phyloP scores from a whole-genome alignment of 2,113 vertebrate genomes.

The Onychorhynchus coronatus region DNA sequence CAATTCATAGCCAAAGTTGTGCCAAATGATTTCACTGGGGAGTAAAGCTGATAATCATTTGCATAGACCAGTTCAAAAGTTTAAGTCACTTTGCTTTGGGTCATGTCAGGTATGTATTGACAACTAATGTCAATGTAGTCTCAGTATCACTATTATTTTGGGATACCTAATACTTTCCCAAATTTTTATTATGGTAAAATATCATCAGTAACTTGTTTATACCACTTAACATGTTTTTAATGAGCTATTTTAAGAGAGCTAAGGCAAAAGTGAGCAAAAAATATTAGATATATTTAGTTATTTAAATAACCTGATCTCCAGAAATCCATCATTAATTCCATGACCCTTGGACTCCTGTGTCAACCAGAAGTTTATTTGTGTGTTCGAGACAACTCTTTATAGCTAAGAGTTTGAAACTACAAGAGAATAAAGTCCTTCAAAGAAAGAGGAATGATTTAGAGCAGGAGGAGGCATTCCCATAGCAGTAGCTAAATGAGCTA shows the following conservation, averaged over 20 bases:
- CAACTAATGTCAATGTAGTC: neutral
- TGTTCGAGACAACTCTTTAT: neutral
- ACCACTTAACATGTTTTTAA: neutral
- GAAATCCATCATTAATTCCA: neutral
- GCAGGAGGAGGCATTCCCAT: neutral
- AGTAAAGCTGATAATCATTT: neutral
- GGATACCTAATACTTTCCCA: neutral
- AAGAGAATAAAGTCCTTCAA: neutral
- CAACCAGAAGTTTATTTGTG: neutral
- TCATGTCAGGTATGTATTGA: neutral
- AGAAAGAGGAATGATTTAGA: neutral
- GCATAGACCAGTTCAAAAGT: neutral
- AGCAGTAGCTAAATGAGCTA: neutral
- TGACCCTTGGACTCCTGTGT: neutral
- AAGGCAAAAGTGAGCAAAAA: neutral
- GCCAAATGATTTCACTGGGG: neutral
- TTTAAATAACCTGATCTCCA: neutral
- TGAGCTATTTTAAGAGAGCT: neutral
- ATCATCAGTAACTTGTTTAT: neutral
- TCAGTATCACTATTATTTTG: neutral
- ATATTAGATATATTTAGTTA: neutral
- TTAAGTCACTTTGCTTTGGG: neutral
- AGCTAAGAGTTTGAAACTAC: neutral
- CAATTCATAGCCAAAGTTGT: accelerated
- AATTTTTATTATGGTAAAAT: neutral